Conservation (phyloP, 2,113 vertebrate genomes). For the Gopherus evgoodei region DNA sequence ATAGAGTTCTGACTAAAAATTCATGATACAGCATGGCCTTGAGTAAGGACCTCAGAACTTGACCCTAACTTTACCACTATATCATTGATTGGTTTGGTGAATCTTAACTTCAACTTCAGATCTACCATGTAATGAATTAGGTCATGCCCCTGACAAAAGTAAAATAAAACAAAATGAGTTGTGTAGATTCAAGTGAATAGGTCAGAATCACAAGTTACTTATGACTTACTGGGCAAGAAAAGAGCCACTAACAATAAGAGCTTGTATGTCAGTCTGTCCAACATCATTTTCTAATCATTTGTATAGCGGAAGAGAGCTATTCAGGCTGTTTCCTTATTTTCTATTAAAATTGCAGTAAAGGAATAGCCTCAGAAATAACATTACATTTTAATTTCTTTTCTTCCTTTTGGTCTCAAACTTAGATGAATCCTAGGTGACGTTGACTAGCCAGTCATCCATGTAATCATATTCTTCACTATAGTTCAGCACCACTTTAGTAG, state of each 20-base stretch:
- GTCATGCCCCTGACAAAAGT: background rate
- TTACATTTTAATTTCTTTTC: background rate
- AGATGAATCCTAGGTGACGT: background rate
- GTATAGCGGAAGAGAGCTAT: background rate
- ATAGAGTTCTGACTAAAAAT: background rate
- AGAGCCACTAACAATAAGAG: background rate
- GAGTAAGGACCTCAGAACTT: background rate
- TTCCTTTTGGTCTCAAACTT: background rate
- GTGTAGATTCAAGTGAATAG: background rate
- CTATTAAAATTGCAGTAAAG: background rate
- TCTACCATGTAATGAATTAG: background rate
- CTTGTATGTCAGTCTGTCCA: background rate
- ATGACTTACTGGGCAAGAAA: background rate
- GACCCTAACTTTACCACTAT: background rate
- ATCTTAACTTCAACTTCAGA: background rate
- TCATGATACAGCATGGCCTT: background rate
- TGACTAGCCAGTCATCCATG: background rate
- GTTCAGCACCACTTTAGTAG: background rate
- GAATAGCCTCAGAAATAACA: background rate
- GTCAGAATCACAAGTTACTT: background rate
- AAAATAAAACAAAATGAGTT: background rate
- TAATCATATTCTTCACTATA: background rate
- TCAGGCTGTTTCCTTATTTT: background rate
- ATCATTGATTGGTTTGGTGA: background rate
- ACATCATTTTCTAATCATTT: background rate